These are phyloP conservation scores for Podargus strigoides DNA, from an alignment of 2,797 vertebrate genomes.

Conservation along the genomic window DNA sequence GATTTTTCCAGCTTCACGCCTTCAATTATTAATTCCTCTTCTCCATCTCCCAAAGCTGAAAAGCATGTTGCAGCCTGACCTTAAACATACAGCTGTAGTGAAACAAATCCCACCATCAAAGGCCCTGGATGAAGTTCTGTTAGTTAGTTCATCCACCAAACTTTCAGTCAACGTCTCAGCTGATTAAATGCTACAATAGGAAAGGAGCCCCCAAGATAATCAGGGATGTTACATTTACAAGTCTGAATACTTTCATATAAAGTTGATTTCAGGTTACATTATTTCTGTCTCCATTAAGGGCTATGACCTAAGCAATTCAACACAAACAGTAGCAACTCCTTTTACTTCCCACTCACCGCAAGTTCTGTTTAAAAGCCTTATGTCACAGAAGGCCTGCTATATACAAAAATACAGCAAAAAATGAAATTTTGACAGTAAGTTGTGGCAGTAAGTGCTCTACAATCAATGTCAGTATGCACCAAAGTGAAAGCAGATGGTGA, in stretches of 20 bases:
- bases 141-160: background rate
- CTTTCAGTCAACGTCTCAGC: background rate
- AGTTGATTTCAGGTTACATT: background rate
- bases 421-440: background rate
- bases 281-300: conserved; percentile 21
- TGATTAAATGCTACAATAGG: background rate
- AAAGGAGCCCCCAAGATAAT: background rate
- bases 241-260: background rate
- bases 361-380: conserved; percentile 23
- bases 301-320: background rate
- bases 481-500: conserved; percentile 41
- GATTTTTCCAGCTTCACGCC: background rate
- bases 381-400: conserved; percentile 4
- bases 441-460: conserved; percentile 44
- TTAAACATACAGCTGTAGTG: background rate
- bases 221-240: background rate
- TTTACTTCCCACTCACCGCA: conserved; percentile 38
- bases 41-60: background rate
- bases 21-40: background rate
- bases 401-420: conserved; percentile 12
- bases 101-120: background rate
- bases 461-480: conserved; percentile 19
- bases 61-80: background rate
- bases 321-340: conserved; percentile 5
- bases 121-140: background rate